Conservation (phyloP, 1,140 invertebrate species). For the Stenopsyche tienmushanensis region DNA sequence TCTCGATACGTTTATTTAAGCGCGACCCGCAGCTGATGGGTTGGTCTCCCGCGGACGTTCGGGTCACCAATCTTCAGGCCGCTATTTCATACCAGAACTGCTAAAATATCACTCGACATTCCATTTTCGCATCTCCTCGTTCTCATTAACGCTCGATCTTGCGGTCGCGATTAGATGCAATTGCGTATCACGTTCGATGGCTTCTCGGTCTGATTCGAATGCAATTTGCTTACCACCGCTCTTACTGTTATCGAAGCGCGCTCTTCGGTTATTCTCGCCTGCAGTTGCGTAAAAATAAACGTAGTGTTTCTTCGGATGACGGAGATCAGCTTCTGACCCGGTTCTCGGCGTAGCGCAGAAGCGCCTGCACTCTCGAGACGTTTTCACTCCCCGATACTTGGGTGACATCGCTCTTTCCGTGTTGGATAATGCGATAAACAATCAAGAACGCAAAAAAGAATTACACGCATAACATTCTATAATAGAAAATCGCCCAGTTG, state of each 20-base stretch:
- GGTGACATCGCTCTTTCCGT: too few relatives aligned
- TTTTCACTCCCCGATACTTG: background rate
- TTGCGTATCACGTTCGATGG: constrained; percentile 22
- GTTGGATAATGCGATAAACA: too few relatives aligned
- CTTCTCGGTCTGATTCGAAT: constrained; percentile 27
- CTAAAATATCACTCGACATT: background rate
- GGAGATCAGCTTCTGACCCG: background rate
- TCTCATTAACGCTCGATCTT: constrained; percentile 6
- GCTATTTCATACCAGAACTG: too few relatives aligned
- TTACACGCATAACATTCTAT: too few relatives aligned
- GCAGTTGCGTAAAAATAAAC: background rate
- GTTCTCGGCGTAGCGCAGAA: background rate
- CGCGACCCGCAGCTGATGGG: too few relatives aligned
- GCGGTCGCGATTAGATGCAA: constrained; percentile 16
- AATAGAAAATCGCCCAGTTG: too few relatives aligned
- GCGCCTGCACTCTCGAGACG: too few relatives aligned
- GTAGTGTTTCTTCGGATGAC: background rate
- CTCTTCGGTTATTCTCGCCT: background rate
- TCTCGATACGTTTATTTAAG: too few relatives aligned
- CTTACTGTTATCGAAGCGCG: constrained; percentile 22
- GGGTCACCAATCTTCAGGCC: too few relatives aligned
- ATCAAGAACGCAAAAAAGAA: too few relatives aligned
- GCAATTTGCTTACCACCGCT: constrained; percentile 21
- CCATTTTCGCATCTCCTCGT: background rate
- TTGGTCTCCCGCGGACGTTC: too few relatives aligned